Evolutionary conservation across 2,797 vertebrate genomes (phyloP), one percentile per base, ranked within the genome.

Genomic region (Xiphophorus birchmanni): DNA sequence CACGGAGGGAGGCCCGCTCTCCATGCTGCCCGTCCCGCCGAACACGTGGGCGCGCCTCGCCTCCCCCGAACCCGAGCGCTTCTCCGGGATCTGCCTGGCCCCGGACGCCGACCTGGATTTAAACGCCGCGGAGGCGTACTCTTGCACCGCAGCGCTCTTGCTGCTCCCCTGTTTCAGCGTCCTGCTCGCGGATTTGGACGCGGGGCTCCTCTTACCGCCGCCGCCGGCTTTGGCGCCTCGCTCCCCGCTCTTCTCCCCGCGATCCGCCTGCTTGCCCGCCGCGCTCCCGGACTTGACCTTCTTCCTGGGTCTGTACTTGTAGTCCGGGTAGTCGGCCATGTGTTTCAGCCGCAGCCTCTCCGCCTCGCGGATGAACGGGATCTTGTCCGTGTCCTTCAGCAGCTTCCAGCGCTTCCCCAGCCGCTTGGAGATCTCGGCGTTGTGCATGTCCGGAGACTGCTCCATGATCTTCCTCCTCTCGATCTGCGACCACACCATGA

Each of bases 311-410:
- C 98, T 97, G 96, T 99, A 99, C 96, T 99, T 99, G 96, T 99
- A 99, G 96, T 99, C 98, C 86, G 98, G 98, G 90, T 99, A 99
- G 97, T 99, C 98, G 89, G 98, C 98, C 98, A 99, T 99, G 97
- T 99, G 98, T 94, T 99, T 99, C 88, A 99, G 98, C 63, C 98
- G 93, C 88, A 99, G 97, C 89, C 98, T 96, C 96, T 99, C 98
- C 87, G 98, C 98, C 95, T 99, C 98, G 85, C 98, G 96, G 92
- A 99, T 99, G 95, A 99, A 99, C 74, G 98, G 98, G 92, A 99
- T 99, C 96, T 99, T 99, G 95, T 99, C 98, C 45, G 95, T 96
- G 96, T 99, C 98, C 90, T 97, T 97, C 81, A 99, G 97, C 94
- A 99, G 97, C 94, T 99, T 99, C 98, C 98, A 99, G 92, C 98